Evolutionary conservation across 2,113 vertebrate species (phyloP).

Genomic region (Herpailurus yagouaroundi): DNA sequence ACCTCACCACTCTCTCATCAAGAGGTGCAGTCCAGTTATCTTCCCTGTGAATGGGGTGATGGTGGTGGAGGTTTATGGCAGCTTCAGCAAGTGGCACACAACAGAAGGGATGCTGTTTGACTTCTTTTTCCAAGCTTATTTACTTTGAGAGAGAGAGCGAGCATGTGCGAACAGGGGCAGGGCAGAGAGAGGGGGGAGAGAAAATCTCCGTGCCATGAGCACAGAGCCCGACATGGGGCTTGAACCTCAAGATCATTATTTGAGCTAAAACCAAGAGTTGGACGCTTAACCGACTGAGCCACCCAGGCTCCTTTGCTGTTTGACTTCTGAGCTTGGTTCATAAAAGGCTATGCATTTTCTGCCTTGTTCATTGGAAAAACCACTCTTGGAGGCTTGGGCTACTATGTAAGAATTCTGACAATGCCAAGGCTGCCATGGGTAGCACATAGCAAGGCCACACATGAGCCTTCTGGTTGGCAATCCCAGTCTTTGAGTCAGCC

Average conservation of each 20-base stretch:
- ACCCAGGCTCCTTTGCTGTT: too few species aligned
- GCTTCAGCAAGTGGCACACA: neutral
- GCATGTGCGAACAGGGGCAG: too few species aligned
- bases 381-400: neutral
- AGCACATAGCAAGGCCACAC: neutral
- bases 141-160: too few species aligned
- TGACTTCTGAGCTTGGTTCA: neutral
- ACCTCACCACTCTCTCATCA: neutral
- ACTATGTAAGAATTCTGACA: neutral
- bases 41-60: neutral
- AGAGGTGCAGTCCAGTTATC: neutral
- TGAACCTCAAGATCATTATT: too few species aligned
- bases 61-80: neutral
- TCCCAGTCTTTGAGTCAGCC: neutral
- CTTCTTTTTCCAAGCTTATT: neutral
- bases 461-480: neutral
- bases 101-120: neutral
- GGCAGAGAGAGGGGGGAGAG: too few species aligned
- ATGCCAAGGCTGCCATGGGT: fast-evolving
- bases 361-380: neutral
- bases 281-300: too few species aligned
- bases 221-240: too few species aligned
- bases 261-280: too few species aligned
- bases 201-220: too few species aligned
- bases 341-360: neutral